These are phyloP conservation scores for Rhombomys opimus DNA, from an alignment of 2,113 vertebrate species.

Conservation along the genomic window DNA sequence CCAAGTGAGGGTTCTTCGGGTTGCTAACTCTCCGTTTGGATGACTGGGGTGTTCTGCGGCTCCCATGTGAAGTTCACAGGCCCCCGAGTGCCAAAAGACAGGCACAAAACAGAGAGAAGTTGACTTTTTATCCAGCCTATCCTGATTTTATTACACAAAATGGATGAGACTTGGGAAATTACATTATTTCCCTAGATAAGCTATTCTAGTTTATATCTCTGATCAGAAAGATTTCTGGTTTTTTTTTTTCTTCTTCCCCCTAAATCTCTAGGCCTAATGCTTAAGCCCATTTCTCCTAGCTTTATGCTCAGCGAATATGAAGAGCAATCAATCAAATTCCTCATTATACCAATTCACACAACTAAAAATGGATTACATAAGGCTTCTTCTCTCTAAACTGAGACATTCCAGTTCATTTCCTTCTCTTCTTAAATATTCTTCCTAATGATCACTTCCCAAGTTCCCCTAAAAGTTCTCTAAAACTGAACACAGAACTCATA, in stretches of 20 bases:
- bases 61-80: not conserved
- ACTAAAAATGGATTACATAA: slow-evolving; percentile 48
- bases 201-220: slow-evolving; percentile 63
- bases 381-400: slow-evolving; percentile 36
- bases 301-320: slow-evolving; percentile 67
- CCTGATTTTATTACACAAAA: slow-evolving; percentile 61
- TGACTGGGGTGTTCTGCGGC: not conserved
- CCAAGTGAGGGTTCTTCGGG: not conserved
- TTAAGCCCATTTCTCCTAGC: slow-evolving; percentile 68
- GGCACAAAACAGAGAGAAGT: not conserved
- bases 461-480: slow-evolving; percentile 60
- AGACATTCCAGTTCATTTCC: slow-evolving; percentile 67
- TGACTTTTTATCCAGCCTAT: slow-evolving; percentile 6
- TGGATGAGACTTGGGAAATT: slow-evolving; percentile 56
- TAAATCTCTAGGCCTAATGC: slow-evolving; percentile 71
- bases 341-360: slow-evolving; percentile 73
- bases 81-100: not conserved
- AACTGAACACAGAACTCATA: slow-evolving; percentile 56
- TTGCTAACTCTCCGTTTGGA: not conserved
- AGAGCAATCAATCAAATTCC: slow-evolving; percentile 70
- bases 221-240: slow-evolving; percentile 65
- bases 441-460: slow-evolving; percentile 50
- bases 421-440: slow-evolving; percentile 59
- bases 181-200: slow-evolving; percentile 74
- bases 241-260: slow-evolving; percentile 44